phyloP scores from a whole-genome alignment of 2,888 invertebrate genomes.

The Caenorhabditis angaria region DNA sequence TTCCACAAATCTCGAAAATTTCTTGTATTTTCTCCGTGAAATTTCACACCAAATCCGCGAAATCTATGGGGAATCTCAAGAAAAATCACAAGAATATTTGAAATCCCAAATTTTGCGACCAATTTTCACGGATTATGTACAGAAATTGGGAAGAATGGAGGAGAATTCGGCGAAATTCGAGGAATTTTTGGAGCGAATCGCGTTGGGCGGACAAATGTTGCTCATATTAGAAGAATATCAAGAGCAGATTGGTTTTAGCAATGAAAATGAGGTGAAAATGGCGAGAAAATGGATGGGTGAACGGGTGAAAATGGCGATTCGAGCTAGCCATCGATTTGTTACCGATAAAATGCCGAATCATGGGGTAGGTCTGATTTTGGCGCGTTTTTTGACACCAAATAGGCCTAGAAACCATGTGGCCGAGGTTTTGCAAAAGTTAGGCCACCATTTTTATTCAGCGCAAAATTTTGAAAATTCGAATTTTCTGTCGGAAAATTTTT shows the following conservation, averaged over 20 bases:
- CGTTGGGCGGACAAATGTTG: constrained; percentile 28
- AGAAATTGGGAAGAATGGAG: constrained; percentile 34
- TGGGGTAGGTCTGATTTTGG: constrained; percentile 21
- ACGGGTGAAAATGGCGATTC: constrained; percentile 40
- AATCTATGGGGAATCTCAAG: constrained; percentile 36
- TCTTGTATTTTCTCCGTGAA: constrained; percentile 27
- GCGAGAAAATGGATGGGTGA: constrained; percentile 45
- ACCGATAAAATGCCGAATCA: constrained; percentile 42
- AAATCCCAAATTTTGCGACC: no score
- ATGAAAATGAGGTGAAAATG: constrained; percentile 29
- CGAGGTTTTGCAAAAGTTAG: no score
- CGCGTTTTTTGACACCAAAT: background rate
- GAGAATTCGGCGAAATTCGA: constrained; percentile 29
- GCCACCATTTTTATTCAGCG: no score
- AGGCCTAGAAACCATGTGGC: no score
- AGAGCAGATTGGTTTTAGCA: constrained; percentile 17
- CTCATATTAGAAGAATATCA: constrained; percentile 33
- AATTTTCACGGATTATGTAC: constrained; percentile 34
- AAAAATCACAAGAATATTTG: no score
- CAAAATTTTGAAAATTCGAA: no score
- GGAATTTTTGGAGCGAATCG: constrained; percentile 36
- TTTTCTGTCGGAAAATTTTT: no score
- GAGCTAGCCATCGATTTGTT: constrained; percentile 41
- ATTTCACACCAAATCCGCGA: constrained; percentile 25
- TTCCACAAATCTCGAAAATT: constrained; percentile 29